Evolutionary conservation across 2,888 invertebrate species (phyloP), one percentile per base, ranked within the genome.

Genomic region (Abrostola tripartita): DNA sequence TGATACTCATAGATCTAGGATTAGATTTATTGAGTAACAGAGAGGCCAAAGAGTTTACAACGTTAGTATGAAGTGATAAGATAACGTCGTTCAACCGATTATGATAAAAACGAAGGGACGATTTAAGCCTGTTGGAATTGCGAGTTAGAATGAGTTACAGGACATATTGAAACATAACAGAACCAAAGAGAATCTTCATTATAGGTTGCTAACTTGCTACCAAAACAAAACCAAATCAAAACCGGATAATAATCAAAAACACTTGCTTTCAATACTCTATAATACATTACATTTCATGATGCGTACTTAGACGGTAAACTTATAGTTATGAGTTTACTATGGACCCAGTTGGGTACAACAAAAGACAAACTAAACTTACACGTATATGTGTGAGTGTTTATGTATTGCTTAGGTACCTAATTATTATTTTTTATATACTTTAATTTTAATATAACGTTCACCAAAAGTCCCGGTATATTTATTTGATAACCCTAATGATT

Each of bases 401-500:
- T 24, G 14, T 47, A 47, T 24, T 24, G 44, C 24, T 24, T 24
- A 24, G 5, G 8, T 47, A 1, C 14, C 8, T 35, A 47, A 11
- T 11, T 24, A 9, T 6, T 11, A n/a, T 36, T 5, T 36, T 5
- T 4, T 44, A 35, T 44, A 51, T 6, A 49, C 57, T 71, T 60
- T 54, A 44, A 58, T 65, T 60, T 50, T 7, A 11, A 52, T 37
- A 56, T 59, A 40, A 59, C 55, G 62, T 71, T 12, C 35, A 57
- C 37, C 60, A 36, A 54, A 61, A 70, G 41, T 42, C 11, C 10
- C 10, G 35, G 61, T 44, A 71, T 59, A 61, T 75, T 64, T 51
- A 61, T 52, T 52, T 50, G 80, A 79, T 79, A 82, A 77, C 74
- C 71, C 73, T 83, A 82, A 81, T 81, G 78, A 82, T 81, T 71